Conservation (phyloP, 2,113 vertebrate species). For the Gnathonemus echidnorhynchus region DNA sequence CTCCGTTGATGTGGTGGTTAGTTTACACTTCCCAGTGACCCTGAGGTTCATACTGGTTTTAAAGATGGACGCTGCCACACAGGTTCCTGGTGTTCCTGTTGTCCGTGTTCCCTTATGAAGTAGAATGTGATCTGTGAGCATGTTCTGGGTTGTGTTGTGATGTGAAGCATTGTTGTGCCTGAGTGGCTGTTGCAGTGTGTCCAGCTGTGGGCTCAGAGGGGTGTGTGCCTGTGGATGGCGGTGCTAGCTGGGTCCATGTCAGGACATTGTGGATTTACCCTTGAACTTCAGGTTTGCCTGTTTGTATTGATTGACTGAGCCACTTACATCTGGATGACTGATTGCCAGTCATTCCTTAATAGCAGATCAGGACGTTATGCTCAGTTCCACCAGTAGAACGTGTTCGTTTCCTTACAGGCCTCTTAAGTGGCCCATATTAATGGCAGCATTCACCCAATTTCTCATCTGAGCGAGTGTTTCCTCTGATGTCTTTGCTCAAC, state of each 20-base stretch:
- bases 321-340: neutral
- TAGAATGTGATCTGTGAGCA: neutral
- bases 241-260: neutral
- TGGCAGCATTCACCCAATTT: neutral
- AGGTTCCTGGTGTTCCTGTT: neutral
- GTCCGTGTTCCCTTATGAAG: neutral
- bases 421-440: neutral
- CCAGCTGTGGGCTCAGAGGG: neutral
- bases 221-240: neutral
- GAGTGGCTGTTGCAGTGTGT: neutral
- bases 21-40: neutral
- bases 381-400: neutral
- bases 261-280: neutral
- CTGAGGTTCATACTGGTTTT: neutral
- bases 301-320: conserved; percentile 11
- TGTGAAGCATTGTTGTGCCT: neutral
- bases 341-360: conserved; percentile 12
- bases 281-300: neutral
- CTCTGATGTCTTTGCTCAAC: neutral
- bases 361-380: neutral
- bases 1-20: neutral
- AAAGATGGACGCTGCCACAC: neutral
- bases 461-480: neutral
- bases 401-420: neutral
- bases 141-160: neutral